Percentiles rank a stretch among this genome's conserved stretches.
phyloP scores from a whole-genome alignment of 2,113 vertebrate species.

The Apteryx owenii region DNA sequence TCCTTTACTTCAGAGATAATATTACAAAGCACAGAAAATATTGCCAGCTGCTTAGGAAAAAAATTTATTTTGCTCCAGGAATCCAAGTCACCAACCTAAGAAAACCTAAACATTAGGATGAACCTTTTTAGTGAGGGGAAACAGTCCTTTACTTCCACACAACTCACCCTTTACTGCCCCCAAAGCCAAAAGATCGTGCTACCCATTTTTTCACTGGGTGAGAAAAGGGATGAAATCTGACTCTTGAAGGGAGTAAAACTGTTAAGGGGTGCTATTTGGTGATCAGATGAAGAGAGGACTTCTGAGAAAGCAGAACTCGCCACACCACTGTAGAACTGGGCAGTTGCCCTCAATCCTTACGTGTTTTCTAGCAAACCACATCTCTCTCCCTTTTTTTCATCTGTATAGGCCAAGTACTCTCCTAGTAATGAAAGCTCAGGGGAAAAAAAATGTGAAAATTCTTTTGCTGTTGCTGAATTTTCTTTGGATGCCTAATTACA shows the following conservation, averaged over 20 bases:
- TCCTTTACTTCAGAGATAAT: neutral
- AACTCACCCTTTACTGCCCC: accelerated
- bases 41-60: neutral
- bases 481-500: neutral
- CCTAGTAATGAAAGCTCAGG: neutral
- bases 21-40: neutral
- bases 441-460: neutral
- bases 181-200: neutral
- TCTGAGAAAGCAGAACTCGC: neutral
- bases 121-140: neutral
- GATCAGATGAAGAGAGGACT: neutral
- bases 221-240: neutral
- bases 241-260: neutral
- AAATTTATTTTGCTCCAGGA: neutral
- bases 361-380: neutral
- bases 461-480: neutral
- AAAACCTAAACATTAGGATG: neutral
- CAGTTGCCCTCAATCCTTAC: accelerated
- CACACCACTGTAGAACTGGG: neutral
- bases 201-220: neutral
- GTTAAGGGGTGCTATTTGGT: accelerated
- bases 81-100: neutral
- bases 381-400: neutral
- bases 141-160: neutral
- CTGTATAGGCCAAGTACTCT: neutral